These are phyloP conservation scores for Drosophila melanosoma DNA, from an alignment of 2,888 invertebrate genomes.

Conservation along the genomic window DNA sequence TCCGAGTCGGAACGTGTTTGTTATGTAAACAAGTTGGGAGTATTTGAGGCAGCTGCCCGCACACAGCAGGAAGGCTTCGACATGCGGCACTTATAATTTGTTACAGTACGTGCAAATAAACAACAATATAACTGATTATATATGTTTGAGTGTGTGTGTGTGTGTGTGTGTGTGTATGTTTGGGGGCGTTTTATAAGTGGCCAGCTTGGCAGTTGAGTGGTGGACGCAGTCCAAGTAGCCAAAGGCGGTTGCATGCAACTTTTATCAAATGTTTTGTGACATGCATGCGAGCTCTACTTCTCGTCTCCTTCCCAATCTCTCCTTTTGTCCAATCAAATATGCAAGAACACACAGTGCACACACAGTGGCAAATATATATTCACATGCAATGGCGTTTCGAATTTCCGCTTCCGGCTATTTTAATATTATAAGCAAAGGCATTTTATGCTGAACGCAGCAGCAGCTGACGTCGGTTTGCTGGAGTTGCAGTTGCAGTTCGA, in stretches of 20 bases:
- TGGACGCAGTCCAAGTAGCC: conserved; percentile 55
- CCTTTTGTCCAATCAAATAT: conserved; percentile 62
- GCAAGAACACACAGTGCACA: conserved; percentile 44
- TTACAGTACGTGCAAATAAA: conserved; percentile 70
- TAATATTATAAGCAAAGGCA: conserved; percentile 79
- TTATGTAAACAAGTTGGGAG: conserved; percentile 75
- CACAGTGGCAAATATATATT: conserved; percentile 26
- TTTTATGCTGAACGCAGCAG: conserved; percentile 74
- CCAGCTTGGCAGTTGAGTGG: conserved; percentile 20
- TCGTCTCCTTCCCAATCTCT: conserved; percentile 3
- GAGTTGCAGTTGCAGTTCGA: conserved; percentile 2
- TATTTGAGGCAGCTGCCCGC: conserved; percentile 20
- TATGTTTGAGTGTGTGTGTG: conserved; percentile 4
- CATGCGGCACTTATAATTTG: conserved; percentile 77
- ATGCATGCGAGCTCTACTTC: conserved; percentile 58
- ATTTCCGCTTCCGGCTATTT: conserved; percentile 81
- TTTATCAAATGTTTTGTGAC: conserved; percentile 76
- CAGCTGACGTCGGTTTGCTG: conserved; percentile 43
- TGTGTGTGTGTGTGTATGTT: conserved; percentile 4
- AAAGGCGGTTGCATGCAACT: conserved; percentile 63
- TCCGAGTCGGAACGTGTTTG: conserved; percentile 60
- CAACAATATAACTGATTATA: conserved; percentile 50
- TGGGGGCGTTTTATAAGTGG: conserved; percentile 19
- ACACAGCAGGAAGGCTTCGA: conserved; percentile 68
- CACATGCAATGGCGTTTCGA: conserved; percentile 73